Conservation (phyloP, 2,113 vertebrate species). For the Fregata magnificens region DNA sequence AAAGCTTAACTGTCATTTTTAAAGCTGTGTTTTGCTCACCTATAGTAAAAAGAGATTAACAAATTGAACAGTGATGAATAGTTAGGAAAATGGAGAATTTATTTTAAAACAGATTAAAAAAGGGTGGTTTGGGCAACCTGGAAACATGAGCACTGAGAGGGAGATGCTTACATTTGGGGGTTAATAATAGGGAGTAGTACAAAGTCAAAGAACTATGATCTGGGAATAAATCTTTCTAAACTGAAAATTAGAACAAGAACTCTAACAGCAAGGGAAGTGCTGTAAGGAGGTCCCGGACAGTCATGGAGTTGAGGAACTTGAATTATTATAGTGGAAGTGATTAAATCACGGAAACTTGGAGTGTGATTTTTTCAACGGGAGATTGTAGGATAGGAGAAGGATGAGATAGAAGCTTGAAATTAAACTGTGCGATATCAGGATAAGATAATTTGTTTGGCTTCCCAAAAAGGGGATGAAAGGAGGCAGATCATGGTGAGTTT, state of each 20-base stretch:
- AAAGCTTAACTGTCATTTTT: background rate
- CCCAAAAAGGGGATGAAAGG: background rate
- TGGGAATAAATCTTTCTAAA: background rate
- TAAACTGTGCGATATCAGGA: background rate
- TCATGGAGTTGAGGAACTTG: background rate
- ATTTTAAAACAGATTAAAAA: background rate
- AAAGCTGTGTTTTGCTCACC: background rate
- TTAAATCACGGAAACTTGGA: background rate
- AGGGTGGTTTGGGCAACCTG: background rate
- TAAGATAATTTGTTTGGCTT: background rate
- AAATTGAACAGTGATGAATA: background rate
- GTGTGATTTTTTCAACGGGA: background rate
- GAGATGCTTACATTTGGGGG: background rate
- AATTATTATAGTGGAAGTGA: background rate
- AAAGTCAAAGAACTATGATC: background rate
- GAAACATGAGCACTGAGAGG: background rate
- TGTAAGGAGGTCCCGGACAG: background rate
- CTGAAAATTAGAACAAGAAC: background rate
- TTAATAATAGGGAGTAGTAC: background rate
- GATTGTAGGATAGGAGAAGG: background rate
- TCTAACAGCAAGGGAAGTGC: background rate
- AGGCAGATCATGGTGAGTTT: background rate
- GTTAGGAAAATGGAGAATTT: background rate
- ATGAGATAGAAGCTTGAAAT: background rate
- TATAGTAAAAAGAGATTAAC: background rate